These are phyloP conservation scores for Galerucella nymphaeae DNA, from an alignment of 2,888 invertebrate genomes.

Conservation along the genomic window DNA sequence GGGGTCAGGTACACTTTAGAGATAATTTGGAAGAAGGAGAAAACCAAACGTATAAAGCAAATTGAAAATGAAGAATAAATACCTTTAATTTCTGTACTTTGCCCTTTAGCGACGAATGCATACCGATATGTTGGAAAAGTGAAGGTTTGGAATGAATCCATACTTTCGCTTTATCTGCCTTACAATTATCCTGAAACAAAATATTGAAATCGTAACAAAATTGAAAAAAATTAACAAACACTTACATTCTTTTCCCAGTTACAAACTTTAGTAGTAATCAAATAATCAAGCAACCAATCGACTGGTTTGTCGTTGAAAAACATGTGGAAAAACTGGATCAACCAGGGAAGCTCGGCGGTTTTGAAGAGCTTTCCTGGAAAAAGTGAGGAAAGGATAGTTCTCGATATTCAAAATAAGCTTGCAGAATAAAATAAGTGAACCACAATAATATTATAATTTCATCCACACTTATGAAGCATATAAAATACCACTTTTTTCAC, in stretches of 20 bases:
- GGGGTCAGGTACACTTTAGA: too few relatives aligned
- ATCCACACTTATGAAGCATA: too few relatives aligned
- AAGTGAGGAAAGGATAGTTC: background rate
- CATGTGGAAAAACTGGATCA: constrained; percentile 93
- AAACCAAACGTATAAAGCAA: too few relatives aligned
- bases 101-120: constrained; percentile 93
- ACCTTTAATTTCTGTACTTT: constrained; percentile 96
- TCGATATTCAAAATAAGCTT: too few relatives aligned
- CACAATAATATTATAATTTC: too few relatives aligned
- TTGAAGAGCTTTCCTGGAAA: constrained; percentile 86
- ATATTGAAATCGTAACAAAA: too few relatives aligned
- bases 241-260: constrained; percentile 81
- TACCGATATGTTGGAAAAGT: constrained; percentile 95
- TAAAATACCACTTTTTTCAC: too few relatives aligned
- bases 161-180: constrained; percentile 78
- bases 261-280: constrained; percentile 91
- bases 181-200: constrained; percentile 83
- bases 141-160: constrained; percentile 91
- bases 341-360: constrained; percentile 84
- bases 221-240: constrained; percentile 45
- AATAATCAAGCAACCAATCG: constrained; percentile 94
- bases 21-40: too few relatives aligned
- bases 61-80: constrained; percentile 45
- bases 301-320: constrained; percentile 97
- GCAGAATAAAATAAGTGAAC: too few relatives aligned